These are phyloP conservation scores for Notolabrus celidotus DNA, from an alignment of 2,797 vertebrate genomes.

Conservation along the genomic window DNA sequence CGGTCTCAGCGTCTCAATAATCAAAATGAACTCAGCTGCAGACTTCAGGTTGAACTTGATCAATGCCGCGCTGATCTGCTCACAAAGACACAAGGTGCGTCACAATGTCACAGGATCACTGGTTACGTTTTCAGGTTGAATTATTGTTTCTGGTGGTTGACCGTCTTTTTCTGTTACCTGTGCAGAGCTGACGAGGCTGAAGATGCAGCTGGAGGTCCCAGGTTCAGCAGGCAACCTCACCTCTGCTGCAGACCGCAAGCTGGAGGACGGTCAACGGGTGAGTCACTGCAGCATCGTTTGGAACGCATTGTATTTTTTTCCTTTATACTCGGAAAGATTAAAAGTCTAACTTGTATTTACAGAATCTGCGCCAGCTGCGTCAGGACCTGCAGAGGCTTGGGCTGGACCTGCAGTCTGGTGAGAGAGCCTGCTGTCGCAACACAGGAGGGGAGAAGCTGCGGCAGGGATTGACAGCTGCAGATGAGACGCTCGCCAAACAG, in stretches of 20 bases:
- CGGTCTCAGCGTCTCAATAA: conserved; percentile 86
- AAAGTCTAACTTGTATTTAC: neutral
- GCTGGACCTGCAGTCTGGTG: conserved; percentile 90
- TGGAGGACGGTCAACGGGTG: conserved; percentile 95
- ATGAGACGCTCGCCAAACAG: conserved; percentile 93
- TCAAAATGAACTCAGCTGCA: conserved; percentile 61
- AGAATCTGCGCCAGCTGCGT: conserved; percentile 92
- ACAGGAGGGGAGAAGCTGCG: conserved; percentile 92
- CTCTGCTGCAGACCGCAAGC: conserved; percentile 90
- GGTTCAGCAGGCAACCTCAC: conserved; percentile 83
- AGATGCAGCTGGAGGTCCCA: conserved; percentile 85
- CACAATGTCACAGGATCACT: conserved; percentile 78
- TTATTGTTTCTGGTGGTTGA: neutral
- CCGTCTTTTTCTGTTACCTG: neutral
- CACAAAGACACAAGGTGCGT: conserved; percentile 85
- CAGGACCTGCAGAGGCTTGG: conserved; percentile 89
- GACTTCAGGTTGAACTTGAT: conserved; percentile 68
- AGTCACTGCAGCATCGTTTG: conserved; percentile 9
- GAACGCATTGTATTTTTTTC: neutral
- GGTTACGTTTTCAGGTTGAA: neutral
- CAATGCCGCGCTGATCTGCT: conserved; percentile 82
- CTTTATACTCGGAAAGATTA: neutral
- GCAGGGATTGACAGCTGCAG: conserved; percentile 85
- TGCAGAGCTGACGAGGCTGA: conserved; percentile 88
- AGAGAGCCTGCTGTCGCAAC: conserved; percentile 94